A percentile compares a stretch with the other conserved stretches of the same genome.
Conservation (phyloP, 1,140 invertebrate genomes). For the Armadillidium nasatum region DNA sequence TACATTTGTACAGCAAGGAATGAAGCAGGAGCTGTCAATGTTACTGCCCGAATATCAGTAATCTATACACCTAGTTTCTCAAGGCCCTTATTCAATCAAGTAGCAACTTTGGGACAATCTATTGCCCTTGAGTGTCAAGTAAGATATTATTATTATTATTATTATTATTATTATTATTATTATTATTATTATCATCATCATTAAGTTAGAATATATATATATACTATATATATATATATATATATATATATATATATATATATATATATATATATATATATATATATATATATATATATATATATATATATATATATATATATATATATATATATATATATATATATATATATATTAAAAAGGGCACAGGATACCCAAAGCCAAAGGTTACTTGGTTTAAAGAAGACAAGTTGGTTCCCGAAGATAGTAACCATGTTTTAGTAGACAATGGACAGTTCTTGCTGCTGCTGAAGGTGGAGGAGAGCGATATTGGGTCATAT, state of each 20-base stretch:
- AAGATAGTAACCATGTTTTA: constrained; percentile 72
- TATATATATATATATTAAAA: too few relatives aligned
- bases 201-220: too few relatives aligned
- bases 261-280: too few relatives aligned
- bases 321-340: too few relatives aligned
- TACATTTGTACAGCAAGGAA: constrained; percentile 93
- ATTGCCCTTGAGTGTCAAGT: constrained; percentile 39
- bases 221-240: too few relatives aligned
- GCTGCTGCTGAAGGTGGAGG: constrained; percentile 73
- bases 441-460: constrained; percentile 78
- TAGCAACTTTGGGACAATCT: constrained; percentile 33
- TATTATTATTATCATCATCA: constrained; percentile 4
- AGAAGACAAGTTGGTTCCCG: constrained; percentile 67
- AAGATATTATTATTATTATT: background rate
- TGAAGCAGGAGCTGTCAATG: constrained; percentile 67
- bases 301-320: too few relatives aligned
- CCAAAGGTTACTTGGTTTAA: constrained; percentile 85
- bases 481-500: constrained; percentile 75
- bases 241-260: too few relatives aligned
- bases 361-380: constrained; percentile 68
- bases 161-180: background rate
- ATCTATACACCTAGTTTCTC: constrained; percentile 45
- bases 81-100: constrained; percentile 29
- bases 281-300: too few relatives aligned
- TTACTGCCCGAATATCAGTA: constrained; percentile 84